These are phyloP conservation scores for Corticium candelabrum DNA, from an alignment of 37 sponge, comb jelly and placozoan genomes.

Conservation along the genomic window DNA sequence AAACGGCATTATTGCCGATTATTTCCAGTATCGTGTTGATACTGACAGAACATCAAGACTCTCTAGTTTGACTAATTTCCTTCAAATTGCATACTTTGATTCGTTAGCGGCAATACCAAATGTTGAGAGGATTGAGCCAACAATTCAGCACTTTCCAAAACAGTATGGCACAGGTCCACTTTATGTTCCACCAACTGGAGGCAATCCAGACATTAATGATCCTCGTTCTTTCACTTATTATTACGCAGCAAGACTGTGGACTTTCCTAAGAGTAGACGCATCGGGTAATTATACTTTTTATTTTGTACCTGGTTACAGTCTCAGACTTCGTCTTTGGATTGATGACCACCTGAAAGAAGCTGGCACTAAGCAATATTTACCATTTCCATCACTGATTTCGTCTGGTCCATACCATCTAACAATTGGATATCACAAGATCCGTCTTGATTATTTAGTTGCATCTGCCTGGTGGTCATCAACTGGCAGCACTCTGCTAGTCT, in stretches of 20 bases:
- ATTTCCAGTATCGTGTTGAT: background rate
- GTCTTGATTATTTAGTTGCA: background rate
- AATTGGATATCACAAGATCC: background rate
- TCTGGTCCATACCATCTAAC: background rate
- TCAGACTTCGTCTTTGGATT: constrained; percentile 3
- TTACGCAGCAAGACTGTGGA: constrained; percentile 3
- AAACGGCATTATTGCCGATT: constrained; percentile 3
- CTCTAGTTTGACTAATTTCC: background rate
- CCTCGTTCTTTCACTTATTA: background rate
- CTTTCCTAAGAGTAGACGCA: background rate
- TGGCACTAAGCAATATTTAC: no score
- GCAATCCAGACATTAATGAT: background rate
- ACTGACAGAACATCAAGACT: background rate
- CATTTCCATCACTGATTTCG: no score
- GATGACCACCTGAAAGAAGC: no score
- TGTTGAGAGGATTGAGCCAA: no score
- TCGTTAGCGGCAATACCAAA: background rate
- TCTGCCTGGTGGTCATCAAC: background rate
- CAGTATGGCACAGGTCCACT: background rate
- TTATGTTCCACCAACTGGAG: background rate
- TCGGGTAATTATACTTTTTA: background rate
- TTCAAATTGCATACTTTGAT: background rate
- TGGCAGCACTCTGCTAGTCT: constrained; percentile 3
- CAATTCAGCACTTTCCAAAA: background rate
- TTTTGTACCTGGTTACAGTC: background rate